Conservation (phyloP, 2,888 invertebrate species). For the Anorthoa munda region DNA sequence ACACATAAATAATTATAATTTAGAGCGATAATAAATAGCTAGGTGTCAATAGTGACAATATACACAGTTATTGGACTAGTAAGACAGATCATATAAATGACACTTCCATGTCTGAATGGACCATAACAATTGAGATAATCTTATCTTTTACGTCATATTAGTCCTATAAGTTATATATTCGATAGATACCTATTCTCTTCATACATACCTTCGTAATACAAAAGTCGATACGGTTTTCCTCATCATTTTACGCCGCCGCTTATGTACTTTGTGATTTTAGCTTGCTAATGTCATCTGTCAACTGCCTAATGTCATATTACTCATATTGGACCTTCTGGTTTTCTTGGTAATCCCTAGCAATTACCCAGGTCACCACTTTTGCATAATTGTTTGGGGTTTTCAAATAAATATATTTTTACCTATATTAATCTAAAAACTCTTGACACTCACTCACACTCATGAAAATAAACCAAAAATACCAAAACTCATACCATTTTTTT, state of each 20-base stretch:
- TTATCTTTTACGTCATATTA: conserved; percentile 40
- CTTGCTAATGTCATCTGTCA: background rate
- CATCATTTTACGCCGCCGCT: too few species aligned
- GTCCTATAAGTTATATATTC: background rate
- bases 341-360: conserved; percentile 2
- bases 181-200: background rate
- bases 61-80: conserved; percentile 16
- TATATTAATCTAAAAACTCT: too few species aligned
- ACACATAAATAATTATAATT: background rate
- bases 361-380: background rate
- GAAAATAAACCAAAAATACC: background rate
- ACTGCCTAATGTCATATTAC: background rate
- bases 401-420: background rate
- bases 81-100: conserved; percentile 31
- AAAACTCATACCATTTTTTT: too few species aligned
- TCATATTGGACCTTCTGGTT: background rate
- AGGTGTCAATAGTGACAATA: conserved; percentile 8
- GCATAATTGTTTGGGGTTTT: background rate
- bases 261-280: too few species aligned
- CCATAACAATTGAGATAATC: conserved; percentile 49
- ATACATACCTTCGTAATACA: background rate
- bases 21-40: background rate
- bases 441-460: too few species aligned
- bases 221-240: conserved; percentile 19
- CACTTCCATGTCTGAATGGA: conserved; percentile 41